phyloP scores from a whole-genome alignment of 2,113 vertebrate species.

The Gallinago jamesoni region DNA sequence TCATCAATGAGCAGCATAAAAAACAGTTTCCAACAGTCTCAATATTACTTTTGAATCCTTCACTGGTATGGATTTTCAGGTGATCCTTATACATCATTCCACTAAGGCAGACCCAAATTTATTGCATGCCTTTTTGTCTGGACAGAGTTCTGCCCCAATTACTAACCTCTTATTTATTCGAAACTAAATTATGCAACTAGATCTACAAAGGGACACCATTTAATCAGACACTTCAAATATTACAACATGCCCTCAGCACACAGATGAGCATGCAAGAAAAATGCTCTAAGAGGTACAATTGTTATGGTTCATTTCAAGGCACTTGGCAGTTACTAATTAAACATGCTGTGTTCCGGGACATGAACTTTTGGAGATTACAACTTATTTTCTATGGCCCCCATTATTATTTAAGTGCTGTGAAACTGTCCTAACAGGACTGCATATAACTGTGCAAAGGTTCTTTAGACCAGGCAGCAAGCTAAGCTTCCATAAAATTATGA shows the following conservation, averaged over 20 bases:
- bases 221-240: background rate
- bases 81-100: background rate
- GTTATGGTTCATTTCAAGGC: background rate
- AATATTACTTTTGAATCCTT: background rate
- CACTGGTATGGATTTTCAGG: background rate
- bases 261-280: background rate
- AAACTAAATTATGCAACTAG: background rate
- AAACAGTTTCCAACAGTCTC: background rate
- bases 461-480: background rate
- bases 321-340: background rate
- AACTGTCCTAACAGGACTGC: background rate
- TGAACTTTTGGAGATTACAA: background rate
- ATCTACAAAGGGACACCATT: background rate
- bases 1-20: background rate
- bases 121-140: background rate
- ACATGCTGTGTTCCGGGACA: background rate
- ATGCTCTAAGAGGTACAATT: background rate
- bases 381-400: background rate
- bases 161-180: background rate
- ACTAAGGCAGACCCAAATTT: background rate
- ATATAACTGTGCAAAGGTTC: background rate
- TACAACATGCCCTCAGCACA: background rate
- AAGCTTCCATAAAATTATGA: background rate
- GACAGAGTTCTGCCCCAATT: background rate
- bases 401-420: background rate